Conservation (phyloP, 2,888 invertebrate genomes). For the Fragum whitleyi region DNA sequence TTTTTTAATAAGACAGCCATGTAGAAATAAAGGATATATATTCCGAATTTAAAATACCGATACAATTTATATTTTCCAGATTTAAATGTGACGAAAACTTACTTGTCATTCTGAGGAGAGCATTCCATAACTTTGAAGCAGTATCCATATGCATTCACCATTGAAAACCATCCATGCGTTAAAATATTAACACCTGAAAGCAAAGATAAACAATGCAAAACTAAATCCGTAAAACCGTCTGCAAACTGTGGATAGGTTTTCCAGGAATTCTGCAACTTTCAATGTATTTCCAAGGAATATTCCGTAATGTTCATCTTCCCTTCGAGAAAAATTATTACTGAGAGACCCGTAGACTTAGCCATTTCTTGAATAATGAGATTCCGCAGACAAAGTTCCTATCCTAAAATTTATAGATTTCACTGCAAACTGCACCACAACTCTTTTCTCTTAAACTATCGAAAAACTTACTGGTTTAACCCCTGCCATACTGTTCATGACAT, state of each 20-base stretch:
- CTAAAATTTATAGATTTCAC: constrained; percentile 24
- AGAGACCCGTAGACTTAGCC: constrained; percentile 6
- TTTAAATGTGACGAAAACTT: background rate
- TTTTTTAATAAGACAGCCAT: too few species aligned
- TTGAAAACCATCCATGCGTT: background rate
- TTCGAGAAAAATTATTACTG: background rate
- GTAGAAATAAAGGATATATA: too few species aligned
- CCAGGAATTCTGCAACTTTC: constrained; percentile 4
- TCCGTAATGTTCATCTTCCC: background rate
- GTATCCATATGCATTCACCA: constrained; percentile 4
- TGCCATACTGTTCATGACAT: too few species aligned
- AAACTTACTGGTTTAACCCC: too few species aligned
- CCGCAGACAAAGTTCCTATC: background rate
- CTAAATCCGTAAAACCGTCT: background rate
- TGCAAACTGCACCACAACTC: constrained; percentile 11
- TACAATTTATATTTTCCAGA: too few species aligned
- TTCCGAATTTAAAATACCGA: background rate
- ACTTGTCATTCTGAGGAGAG: background rate
- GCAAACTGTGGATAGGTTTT: background rate
- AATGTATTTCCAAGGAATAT: background rate
- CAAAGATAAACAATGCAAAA: background rate
- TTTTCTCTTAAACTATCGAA: background rate
- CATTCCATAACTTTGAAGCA: background rate
- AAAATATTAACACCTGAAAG: background rate
- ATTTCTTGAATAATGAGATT: constrained; percentile 9